These are phyloP conservation scores for Melanotaenia parkinsoni DNA, from an alignment of 2,797 vertebrate genomes.

Conservation along the genomic window DNA sequence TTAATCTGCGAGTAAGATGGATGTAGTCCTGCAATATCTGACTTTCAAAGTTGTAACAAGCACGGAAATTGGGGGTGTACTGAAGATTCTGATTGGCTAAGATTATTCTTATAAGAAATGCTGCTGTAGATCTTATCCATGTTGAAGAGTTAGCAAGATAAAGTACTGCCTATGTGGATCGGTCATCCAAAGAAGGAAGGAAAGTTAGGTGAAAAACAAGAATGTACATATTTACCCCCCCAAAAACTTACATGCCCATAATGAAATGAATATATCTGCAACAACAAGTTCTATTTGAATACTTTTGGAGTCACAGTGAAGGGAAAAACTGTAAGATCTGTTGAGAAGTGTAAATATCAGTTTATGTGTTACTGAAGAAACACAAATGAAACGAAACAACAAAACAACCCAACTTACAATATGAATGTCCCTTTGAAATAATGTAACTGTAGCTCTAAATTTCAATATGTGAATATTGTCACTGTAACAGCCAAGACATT, in stretches of 20 bases:
- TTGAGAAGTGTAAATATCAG: neutral
- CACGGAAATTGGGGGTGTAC: neutral
- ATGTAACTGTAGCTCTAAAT: too few relatives aligned
- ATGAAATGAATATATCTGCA: too few relatives aligned
- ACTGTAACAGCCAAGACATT: too few relatives aligned
- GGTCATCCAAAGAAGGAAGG: neutral
- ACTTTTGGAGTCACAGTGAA: too few relatives aligned
- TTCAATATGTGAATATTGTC: too few relatives aligned
- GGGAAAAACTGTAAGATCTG: neutral
- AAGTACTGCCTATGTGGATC: neutral
- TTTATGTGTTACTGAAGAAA: neutral
- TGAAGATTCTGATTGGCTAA: neutral
- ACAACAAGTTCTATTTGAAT: too few relatives aligned
- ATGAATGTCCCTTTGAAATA: too few relatives aligned
- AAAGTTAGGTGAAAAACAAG: neutral
- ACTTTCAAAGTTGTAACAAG: conserved; percentile 29
- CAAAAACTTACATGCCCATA: too few relatives aligned
- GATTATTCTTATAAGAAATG: neutral
- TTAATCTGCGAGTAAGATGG: conserved; percentile 12
- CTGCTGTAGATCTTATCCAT: neutral
- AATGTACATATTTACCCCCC: neutral
- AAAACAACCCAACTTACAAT: too few relatives aligned
- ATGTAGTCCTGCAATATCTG: conserved; percentile 6
- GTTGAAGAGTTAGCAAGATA: neutral
- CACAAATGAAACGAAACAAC: too few relatives aligned